Evolutionary conservation across 2,888 invertebrate species (phyloP), one percentile per base, ranked within the genome.

Genomic region (Kryphioiulus occultus): DNA sequence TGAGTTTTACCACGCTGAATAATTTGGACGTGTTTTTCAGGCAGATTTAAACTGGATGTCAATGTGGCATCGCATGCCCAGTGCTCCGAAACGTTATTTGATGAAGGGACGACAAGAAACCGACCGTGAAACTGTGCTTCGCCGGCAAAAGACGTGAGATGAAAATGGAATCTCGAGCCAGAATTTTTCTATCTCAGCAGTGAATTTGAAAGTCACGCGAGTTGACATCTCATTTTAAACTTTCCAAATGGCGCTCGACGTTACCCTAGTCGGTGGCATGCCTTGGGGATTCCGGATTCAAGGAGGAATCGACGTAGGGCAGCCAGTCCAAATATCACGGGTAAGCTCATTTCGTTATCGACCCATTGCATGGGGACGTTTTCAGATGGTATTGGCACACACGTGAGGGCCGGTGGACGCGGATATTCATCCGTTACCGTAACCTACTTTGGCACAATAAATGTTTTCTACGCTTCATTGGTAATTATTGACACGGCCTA

Each of bases 261-360:
- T 85, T 10, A 59, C 32, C 19, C 26, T 85, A 4, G 35, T 7
- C 91, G 96, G 96, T 90, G 96, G 96, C 89, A 94, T 95, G 92
- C 96, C 96, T 90, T 96, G 96, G 97, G 96, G 96, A 91, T 96
- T 97, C 93, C 95, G 96, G 90, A 95, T 96, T 95, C 95, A 96
- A 92, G 96, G 96, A 89, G 96, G 96, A 89, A 94, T 93, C 91
- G 96, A 96, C 92, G 94, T 94, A 90, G 95, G 95, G 91, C 95
- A 95, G 92, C 95, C 95, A 88, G 93, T 96, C 89, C 94, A 95
- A 92, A 95, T 97, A 12, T 88, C 88, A 44, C 22, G 59, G 85
- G 88, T 88, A 85, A 87, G 87, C 68, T 85, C 7, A 85, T 32
- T 85, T 85, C n/a, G 3, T 4, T 83, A 83, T 83, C 53, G n/a